Evolutionary conservation across 2,113 vertebrate species (phyloP).

Genomic region (Burhinus bistriatus): DNA sequence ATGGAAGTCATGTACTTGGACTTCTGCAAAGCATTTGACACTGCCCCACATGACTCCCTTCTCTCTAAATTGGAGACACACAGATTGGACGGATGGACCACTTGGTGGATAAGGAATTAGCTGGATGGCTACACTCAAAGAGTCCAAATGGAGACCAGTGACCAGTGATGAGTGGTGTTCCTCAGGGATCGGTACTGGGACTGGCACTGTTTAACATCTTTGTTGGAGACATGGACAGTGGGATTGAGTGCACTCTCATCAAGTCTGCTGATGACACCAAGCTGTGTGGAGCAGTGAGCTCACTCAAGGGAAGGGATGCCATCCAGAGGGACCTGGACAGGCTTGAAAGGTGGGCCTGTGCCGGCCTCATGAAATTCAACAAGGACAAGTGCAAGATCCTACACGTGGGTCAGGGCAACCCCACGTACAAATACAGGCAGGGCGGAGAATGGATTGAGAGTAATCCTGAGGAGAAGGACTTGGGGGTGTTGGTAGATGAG

Average conservation of each 20-base stretch:
- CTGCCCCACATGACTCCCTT: not conserved
- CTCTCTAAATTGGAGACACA: not conserved
- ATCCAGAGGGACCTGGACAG: not conserved
- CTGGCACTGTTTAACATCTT: not conserved
- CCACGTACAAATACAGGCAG: not conserved
- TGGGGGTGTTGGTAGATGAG: not conserved
- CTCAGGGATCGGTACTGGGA: not conserved
- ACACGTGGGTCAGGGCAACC: not conserved
- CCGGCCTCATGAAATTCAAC: not conserved
- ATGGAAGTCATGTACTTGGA: not conserved
- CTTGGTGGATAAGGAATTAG: not conserved
- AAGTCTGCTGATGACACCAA: not conserved
- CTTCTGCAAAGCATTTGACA: not conserved
- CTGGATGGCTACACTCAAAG: not conserved
- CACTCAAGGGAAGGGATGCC: not conserved
- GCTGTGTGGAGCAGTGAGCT: not conserved
- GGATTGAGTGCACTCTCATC: not conserved
- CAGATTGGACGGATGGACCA: not conserved
- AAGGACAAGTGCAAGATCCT: no score
- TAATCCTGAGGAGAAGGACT: not conserved
- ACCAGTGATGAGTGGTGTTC: no score
- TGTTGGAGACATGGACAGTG: not conserved
- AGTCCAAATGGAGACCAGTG: no score
- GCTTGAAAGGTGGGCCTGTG: not conserved
- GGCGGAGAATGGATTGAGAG: not conserved